Evolutionary conservation across 2,113 vertebrate genomes (phyloP), one percentile per base, ranked within the genome.

Genomic region (Illadopsis cleaveri): DNA sequence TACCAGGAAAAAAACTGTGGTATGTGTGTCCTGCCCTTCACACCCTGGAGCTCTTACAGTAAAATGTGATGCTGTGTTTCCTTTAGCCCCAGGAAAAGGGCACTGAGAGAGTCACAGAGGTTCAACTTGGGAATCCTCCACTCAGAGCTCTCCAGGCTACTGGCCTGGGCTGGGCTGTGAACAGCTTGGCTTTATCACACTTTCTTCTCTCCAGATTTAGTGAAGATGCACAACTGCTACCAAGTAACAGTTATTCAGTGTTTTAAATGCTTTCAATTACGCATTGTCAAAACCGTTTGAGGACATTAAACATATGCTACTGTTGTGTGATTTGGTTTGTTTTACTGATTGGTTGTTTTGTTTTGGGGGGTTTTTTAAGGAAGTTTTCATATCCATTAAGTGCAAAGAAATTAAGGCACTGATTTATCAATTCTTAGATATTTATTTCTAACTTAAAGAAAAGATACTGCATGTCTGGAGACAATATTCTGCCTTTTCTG

Each of bases 401-500:
- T 84, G 28, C 17, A 48, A 73, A 80, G 17, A 80, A 77, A 77
- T 53, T 11, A 86, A 50, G 51, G 7, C 6, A 12, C 33, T 23
- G 53, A 66, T 54, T 38, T 60, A 31, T 51, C 6, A 58, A 15
- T 62, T 78, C 42, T 78, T 73, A 50, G 10, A 65, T 57, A 54
- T 21, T 45, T 30, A 47, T 82, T 85, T 47, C 42, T 79, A 42
- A 75, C 5, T 8, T 68, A 22, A 75, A 56, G 4, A 64, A 56
- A 72, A 50, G 15, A 47, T 24, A 15, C 15, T 60, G 4, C 21
- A 31, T 23, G 15, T 50, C 28, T 38, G 75, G 51, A 61, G 20
- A 62, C 5, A 30, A 27, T 51, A 54, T 64, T 56, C 40, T 65
- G 9, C 6, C 9, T 73, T 72, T 66, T 35, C 0, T 0, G 20